Conservation (phyloP, 2,113 vertebrate species). For the Tachysurus fulvidraco region DNA sequence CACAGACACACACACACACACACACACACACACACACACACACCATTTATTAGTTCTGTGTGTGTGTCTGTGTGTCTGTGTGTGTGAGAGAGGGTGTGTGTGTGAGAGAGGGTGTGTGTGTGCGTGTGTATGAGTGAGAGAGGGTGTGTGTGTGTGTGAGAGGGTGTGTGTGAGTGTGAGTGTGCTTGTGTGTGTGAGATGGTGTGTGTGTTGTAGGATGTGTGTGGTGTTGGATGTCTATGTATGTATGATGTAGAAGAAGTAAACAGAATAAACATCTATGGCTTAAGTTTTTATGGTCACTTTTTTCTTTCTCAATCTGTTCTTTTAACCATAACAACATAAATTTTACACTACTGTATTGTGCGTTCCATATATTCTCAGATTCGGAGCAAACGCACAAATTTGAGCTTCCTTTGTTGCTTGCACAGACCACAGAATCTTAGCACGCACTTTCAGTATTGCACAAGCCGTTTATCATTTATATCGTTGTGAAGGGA, state of each 20-base stretch:
- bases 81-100: neutral
- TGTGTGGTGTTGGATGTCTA: neutral
- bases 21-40: slow-evolving; percentile 3
- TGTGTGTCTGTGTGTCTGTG: slow-evolving; percentile 3
- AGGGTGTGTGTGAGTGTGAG: neutral
- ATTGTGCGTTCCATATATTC: slow-evolving; percentile 1
- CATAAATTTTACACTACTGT: neutral
- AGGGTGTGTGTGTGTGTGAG: neutral
- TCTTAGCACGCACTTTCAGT: slow-evolving; percentile 52
- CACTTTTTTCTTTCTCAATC: neutral
- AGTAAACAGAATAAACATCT: slow-evolving; percentile 15
- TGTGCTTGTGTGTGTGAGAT: too few relatives aligned
- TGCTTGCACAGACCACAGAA: slow-evolving; percentile 49
- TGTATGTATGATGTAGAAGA: neutral
- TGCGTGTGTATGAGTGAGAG: neutral
- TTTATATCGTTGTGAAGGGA: slow-evolving; percentile 31
- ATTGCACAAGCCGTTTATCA: slow-evolving; percentile 47
- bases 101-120: neutral
- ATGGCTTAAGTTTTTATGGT: neutral
- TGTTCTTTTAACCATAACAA: neutral
- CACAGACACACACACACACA: slow-evolving; percentile 7
- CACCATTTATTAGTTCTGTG: too few relatives aligned
- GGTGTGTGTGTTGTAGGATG: neutral
- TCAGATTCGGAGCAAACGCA: slow-evolving; percentile 12
- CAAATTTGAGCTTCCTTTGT: slow-evolving; percentile 22